phyloP scores from a whole-genome alignment of 2,113 vertebrate genomes.

The Tyto alba region DNA sequence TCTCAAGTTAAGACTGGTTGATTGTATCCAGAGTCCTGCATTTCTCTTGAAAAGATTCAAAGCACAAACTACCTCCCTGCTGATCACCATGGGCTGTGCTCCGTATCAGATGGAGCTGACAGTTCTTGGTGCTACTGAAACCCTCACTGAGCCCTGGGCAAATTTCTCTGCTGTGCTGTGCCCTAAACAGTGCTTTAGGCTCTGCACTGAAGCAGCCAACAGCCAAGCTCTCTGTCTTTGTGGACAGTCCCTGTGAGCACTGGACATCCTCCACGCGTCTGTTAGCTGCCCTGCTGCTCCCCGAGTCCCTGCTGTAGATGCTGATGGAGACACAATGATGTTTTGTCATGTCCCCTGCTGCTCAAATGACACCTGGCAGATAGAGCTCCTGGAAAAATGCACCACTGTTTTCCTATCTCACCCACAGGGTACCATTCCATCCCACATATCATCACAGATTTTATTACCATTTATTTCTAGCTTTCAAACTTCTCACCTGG shows the following conservation, averaged over 20 bases:
- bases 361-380: neutral
- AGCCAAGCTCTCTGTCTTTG: neutral
- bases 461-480: neutral
- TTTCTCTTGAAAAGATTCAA: neutral
- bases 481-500: neutral
- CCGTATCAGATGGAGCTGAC: no score
- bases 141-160: neutral
- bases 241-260: neutral
- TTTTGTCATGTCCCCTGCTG: neutral
- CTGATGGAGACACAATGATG: neutral
- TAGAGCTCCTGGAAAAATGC: neutral
- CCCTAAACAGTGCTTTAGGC: neutral
- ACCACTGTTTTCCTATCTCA: neutral
- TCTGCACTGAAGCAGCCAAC: rapidly evolving
- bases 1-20: neutral
- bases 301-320: rapidly evolving
- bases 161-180: neutral
- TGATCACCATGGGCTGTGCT: neutral
- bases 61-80: neutral
- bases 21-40: neutral
- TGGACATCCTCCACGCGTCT: neutral
- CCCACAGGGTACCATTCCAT: neutral
- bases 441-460: neutral
- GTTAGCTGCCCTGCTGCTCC: neutral
- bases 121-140: neutral